Conservation (phyloP, 2,888 invertebrate species). For the Caenorhabditis sp. region DNA sequence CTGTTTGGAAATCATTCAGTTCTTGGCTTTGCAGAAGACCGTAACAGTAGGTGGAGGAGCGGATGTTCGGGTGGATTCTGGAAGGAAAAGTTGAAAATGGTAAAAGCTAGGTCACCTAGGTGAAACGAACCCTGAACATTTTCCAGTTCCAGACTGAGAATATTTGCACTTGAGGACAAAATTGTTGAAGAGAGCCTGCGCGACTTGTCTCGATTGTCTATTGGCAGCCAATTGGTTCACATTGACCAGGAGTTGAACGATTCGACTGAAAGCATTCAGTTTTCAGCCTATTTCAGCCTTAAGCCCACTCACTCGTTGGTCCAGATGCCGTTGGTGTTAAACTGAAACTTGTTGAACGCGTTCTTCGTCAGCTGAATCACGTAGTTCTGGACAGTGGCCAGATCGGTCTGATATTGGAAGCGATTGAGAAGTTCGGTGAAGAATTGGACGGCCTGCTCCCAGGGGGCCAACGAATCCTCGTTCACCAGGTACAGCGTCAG, state of each 20-base stretch:
- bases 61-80: constrained; percentile 50
- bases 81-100: no score
- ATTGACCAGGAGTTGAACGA: constrained; percentile 34
- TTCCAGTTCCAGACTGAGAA: constrained; percentile 39
- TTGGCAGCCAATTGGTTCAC: constrained; percentile 28
- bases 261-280: constrained; percentile 33
- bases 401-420: constrained; percentile 44
- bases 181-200: constrained; percentile 32
- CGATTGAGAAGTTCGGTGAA: constrained; percentile 22
- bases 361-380: constrained; percentile 20
- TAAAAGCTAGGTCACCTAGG: no score
- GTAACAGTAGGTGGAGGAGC: constrained; percentile 47
- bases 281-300: not conserved
- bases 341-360: constrained; percentile 22
- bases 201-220: constrained; percentile 6
- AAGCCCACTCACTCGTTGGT: constrained; percentile 37
- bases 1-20: not conserved
- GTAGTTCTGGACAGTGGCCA: constrained; percentile 29
- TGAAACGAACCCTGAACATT: constrained; percentile 35
- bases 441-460: constrained; percentile 29
- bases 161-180: constrained; percentile 36
- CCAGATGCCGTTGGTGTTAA: constrained; percentile 43
- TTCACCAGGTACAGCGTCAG: constrained; percentile 36
- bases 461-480: constrained; percentile 47
- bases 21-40: constrained; percentile 27